Conservation (phyloP, 2,797 vertebrate genomes). For the Sebastes trivittatus region DNA sequence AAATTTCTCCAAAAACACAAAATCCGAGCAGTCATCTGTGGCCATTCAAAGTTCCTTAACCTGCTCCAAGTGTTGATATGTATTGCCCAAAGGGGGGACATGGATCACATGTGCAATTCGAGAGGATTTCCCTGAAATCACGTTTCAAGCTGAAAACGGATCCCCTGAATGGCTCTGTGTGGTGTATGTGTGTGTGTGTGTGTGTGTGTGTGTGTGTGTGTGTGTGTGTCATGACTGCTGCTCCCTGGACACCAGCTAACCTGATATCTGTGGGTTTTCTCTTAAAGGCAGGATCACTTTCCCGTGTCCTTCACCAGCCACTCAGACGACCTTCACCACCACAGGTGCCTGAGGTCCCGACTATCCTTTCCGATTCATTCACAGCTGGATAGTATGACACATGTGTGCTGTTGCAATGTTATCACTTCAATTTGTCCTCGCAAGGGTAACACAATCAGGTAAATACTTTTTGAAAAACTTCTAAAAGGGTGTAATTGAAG, state of each 20-base stretch:
- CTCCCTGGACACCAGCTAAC: slow-evolving; percentile 55
- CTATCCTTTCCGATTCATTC: slow-evolving; percentile 39
- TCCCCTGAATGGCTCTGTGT: neutral
- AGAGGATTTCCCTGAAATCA: slow-evolving; percentile 59
- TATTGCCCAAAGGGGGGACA: neutral
- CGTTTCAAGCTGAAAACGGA: slow-evolving; percentile 51
- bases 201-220: neutral
- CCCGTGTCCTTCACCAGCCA: slow-evolving; percentile 54
- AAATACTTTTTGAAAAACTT: neutral
- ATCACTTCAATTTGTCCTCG: neutral
- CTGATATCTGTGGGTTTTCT: slow-evolving; percentile 46
- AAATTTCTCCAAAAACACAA: neutral
- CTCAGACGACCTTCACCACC: slow-evolving; percentile 65
- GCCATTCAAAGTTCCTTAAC: neutral
- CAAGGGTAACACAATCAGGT: neutral
- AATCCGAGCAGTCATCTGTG: neutral
- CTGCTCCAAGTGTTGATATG: neutral
- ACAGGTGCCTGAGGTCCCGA: slow-evolving; percentile 40
- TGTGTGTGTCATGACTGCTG: slow-evolving; percentile 20
- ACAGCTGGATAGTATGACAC: slow-evolving; percentile 19
- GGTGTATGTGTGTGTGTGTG: neutral
- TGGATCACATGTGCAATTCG: slow-evolving; percentile 36
- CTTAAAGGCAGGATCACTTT: slow-evolving; percentile 67
- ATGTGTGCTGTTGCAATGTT: neutral
- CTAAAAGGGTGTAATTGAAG: neutral